A percentile compares a stretch with the other conserved stretches of the same genome.
phyloP scores from a whole-genome alignment of 2,113 vertebrate genomes.

The Callospermophilus lateralis region DNA sequence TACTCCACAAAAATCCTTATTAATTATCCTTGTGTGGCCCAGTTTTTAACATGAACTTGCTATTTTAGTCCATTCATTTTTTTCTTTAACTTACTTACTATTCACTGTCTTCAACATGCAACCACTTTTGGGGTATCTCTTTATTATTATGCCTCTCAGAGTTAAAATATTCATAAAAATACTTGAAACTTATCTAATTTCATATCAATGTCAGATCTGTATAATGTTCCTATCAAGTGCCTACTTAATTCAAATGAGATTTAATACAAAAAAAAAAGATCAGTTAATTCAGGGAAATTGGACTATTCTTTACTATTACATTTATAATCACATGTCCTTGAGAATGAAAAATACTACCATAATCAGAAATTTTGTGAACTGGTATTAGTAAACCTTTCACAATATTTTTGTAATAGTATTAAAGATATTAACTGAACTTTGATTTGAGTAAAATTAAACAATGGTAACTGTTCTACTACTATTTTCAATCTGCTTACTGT shows the following conservation, averaged over 20 bases:
- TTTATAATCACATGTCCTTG: background rate
- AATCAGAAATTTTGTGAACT: background rate
- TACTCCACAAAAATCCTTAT: background rate
- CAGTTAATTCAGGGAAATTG: background rate
- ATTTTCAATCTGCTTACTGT: background rate
- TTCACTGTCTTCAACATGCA: background rate
- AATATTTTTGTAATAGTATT: background rate
- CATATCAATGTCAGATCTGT: background rate
- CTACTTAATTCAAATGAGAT: background rate
- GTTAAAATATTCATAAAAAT: constrained; percentile 1
- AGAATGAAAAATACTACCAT: background rate
- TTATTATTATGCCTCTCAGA: background rate
- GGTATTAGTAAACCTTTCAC: background rate
- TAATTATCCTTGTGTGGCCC: background rate
- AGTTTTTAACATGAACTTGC: background rate
- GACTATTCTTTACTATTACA: background rate
- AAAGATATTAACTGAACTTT: background rate
- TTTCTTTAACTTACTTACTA: background rate
- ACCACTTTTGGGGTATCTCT: background rate
- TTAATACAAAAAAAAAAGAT: background rate
- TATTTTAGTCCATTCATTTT: background rate
- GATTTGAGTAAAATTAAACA: background rate
- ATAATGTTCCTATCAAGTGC: background rate
- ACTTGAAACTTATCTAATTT: background rate
- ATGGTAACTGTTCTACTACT: background rate